These are phyloP conservation scores for Elaphurus davidianus DNA, from an alignment of 2,113 vertebrate species.

Conservation along the genomic window DNA sequence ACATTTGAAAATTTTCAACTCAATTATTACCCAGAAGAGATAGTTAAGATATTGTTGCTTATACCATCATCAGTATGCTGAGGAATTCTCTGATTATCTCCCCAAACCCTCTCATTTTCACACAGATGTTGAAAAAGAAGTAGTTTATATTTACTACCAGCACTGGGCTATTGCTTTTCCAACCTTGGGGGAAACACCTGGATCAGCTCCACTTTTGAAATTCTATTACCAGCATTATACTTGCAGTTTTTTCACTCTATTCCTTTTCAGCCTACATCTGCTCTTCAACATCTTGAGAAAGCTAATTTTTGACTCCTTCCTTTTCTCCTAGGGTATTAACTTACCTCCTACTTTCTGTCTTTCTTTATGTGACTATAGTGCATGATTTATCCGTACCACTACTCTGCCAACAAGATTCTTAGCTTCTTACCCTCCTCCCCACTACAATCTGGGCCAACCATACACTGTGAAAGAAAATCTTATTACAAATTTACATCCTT, in stretches of 20 bases:
- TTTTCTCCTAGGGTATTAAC: background rate
- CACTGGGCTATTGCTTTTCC: background rate
- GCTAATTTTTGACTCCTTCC: background rate
- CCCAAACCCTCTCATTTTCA: background rate
- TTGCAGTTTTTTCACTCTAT: background rate
- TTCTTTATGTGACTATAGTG: background rate
- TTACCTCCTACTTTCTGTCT: background rate
- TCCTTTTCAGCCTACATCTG: background rate
- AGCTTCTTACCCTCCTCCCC: background rate
- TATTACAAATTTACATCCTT: background rate
- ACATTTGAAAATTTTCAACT: slow-evolving; percentile 1
- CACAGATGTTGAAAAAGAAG: background rate
- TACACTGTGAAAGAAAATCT: background rate
- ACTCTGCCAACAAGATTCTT: background rate
- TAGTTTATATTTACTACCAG: background rate
- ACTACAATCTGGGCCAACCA: background rate
- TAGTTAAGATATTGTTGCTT: background rate
- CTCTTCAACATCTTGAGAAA: background rate
- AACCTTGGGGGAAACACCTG: background rate
- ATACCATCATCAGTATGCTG: background rate
- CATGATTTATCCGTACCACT: background rate
- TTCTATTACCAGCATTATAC: background rate
- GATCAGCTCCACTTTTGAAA: background rate
- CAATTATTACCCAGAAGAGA: background rate
- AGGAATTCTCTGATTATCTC: background rate